Evolutionary conservation across 2,797 vertebrate genomes (phyloP).

Genomic region (Sphaeramia orbicularis): DNA sequence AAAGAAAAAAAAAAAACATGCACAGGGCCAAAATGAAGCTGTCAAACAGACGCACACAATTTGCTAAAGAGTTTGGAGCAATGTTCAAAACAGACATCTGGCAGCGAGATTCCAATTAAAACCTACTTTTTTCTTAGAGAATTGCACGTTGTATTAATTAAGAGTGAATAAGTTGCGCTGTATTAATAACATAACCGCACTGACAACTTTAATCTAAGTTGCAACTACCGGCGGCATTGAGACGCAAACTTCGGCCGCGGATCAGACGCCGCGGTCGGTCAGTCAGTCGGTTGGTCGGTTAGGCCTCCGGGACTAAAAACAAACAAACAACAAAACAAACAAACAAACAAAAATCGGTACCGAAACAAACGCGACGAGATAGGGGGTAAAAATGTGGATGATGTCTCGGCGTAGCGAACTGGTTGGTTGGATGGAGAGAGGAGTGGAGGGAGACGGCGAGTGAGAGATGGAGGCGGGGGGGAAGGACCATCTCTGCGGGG

Average conservation of each 20-base stretch:
- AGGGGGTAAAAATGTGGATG: slow-evolving; percentile 75
- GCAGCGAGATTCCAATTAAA: not conserved
- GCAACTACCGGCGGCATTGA: slow-evolving; percentile 5
- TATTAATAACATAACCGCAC: no score
- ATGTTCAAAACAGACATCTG: slow-evolving; percentile 41
- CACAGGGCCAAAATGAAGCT: slow-evolving; percentile 83
- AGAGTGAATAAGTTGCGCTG: no score
- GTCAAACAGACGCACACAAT: slow-evolving; percentile 78
- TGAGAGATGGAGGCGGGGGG: slow-evolving; percentile 96
- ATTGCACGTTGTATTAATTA: not conserved
- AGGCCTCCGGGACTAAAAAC: slow-evolving; percentile 30
- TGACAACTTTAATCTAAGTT: slow-evolving; percentile 14
- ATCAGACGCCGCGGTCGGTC: slow-evolving; percentile 2
- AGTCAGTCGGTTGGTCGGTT: slow-evolving; percentile 3
- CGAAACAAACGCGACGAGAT: slow-evolving; percentile 59
- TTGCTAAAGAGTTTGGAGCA: slow-evolving; percentile 59
- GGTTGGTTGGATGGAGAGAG: slow-evolving; percentile 87
- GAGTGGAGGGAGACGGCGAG: slow-evolving; percentile 93
- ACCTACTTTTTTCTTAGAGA: no score
- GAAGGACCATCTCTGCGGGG: slow-evolving; percentile 98
- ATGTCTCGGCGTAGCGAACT: slow-evolving; percentile 78
- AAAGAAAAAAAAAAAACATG: slow-evolving; percentile 88
- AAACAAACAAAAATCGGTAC: slow-evolving; percentile 31
- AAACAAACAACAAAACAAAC: no score
- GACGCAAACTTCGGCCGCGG: slow-evolving; percentile 40